These are phyloP conservation scores for Brachyalestes nurse DNA, from an alignment of 2,797 vertebrate genomes.

Conservation along the genomic window DNA sequence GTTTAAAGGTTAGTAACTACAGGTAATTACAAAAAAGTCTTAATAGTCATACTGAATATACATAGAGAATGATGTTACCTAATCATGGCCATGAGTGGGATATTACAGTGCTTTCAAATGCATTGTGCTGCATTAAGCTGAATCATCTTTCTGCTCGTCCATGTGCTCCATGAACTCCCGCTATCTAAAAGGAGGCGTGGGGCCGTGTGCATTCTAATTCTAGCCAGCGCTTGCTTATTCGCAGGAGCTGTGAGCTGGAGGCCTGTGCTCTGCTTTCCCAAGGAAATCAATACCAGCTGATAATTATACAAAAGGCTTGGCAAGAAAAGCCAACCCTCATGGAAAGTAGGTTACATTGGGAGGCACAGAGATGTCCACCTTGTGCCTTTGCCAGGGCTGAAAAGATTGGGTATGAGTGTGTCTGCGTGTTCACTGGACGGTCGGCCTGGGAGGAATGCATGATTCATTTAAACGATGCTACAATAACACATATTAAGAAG, in stretches of 20 bases:
- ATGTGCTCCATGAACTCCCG: slow-evolving; percentile 69
- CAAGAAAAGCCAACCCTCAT: slow-evolving; percentile 68
- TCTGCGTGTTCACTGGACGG: background rate
- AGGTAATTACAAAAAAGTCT: slow-evolving; percentile 9
- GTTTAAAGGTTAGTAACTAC: background rate
- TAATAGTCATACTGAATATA: slow-evolving; percentile 12
- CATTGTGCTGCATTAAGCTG: slow-evolving; percentile 68
- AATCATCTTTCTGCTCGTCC: slow-evolving; percentile 73
- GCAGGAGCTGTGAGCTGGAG: slow-evolving; percentile 75
- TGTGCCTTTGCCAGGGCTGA: slow-evolving; percentile 68
- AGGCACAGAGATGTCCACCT: slow-evolving; percentile 79
- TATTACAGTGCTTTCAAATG: slow-evolving; percentile 42
- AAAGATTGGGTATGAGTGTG: slow-evolving; percentile 14
- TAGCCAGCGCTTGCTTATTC: slow-evolving; percentile 73
- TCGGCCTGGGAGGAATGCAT: background rate
- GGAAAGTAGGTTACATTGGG: slow-evolving; percentile 83
- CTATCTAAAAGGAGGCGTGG: slow-evolving; percentile 68
- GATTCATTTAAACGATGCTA: background rate
- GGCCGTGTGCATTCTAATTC: slow-evolving; percentile 77
- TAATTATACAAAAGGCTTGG: slow-evolving; percentile 86
- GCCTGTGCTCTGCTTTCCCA: slow-evolving; percentile 81
- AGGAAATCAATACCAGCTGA: slow-evolving; percentile 85
- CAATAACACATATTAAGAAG: background rate
- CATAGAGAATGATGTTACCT: background rate
- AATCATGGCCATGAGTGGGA: slow-evolving; percentile 18